Base-by-base conservation (phyloP, 2,113 vertebrate species). In the Theristicus caerulescens region DNA sequence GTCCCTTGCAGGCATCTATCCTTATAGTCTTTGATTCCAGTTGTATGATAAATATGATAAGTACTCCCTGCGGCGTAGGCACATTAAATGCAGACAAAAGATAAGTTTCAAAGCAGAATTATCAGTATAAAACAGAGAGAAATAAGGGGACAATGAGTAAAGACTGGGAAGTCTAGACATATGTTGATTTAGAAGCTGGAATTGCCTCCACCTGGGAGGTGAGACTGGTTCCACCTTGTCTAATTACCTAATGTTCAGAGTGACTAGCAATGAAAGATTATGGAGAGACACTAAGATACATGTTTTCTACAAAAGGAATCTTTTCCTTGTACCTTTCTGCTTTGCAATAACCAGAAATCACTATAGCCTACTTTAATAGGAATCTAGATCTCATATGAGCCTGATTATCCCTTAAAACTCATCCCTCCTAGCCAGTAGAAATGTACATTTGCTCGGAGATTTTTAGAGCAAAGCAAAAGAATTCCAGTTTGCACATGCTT, bases 1-100 rank as follows among this genome's bases (percentile, higher is more conserved):
- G 46, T 78, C 64, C 42, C 59, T 95, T 92, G 70, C 40, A 94
- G 71, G n/a, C 72, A 86, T 91, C 95, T 96, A 83, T 52, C 51
- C 72, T 84, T 93, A 72, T 31, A 93, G 90, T 88, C 82, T 90
- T 90, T 91, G 76, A 91, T 96, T 92, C 69, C 51, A 92, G 69
- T 58, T 61, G 51, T 84, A 67, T 81, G 59, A 86, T 77, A 80
- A 95, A 92, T 86, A 88, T 34, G 58, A 44, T 92, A 95, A 91
- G 38, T 84, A 86, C 10, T 90, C 87, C 62, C 78, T 80, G 34
- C 11, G 82, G 86, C 54, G 40, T 24, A 87, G 44, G 61, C 66
- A 65, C 21, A 79, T 71, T 79, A 84, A 87, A 87, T 85, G 24
- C 7, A 64, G 79, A 52, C 11, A 76, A 91, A 91, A 89, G 36